A percentile compares a stretch with the other conserved stretches of the same genome.
These are phyloP conservation scores for Rhabditophanes sp. DNA, from an alignment of 2,888 invertebrate genomes.

Conservation along the genomic window DNA sequence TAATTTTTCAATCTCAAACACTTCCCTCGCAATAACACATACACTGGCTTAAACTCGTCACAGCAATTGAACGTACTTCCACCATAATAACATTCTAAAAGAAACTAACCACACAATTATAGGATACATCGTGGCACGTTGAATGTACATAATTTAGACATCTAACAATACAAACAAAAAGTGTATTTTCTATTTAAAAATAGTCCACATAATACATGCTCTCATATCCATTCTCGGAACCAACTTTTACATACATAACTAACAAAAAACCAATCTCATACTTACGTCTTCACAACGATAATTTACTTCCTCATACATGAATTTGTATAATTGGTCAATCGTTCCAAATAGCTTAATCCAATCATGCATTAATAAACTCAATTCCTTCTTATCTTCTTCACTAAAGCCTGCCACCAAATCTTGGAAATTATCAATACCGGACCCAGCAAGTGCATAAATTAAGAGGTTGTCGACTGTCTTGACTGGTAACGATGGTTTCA, in stretches of 20 bases:
- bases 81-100: constrained; percentile 11
- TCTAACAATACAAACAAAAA: too few species aligned
- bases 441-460: constrained; percentile 15
- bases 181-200: too few species aligned
- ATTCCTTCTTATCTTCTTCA: constrained; percentile 8
- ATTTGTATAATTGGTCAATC: constrained; percentile 9
- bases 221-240: too few species aligned
- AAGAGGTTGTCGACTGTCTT: constrained; percentile 8
- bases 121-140: constrained; percentile 4
- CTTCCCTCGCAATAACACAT: constrained; percentile 13
- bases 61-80: constrained; percentile 7
- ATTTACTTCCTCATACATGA: constrained; percentile 14
- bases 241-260: too few species aligned
- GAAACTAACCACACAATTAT: constrained; percentile 7
- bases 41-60: constrained; percentile 10
- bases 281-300: constrained; percentile 14
- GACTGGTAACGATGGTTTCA: too few species aligned
- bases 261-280: too few species aligned
- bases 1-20: constrained; percentile 10
- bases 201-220: too few species aligned
- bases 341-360: constrained; percentile 13
- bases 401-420: constrained; percentile 7
- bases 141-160: too few species aligned
- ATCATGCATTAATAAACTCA: constrained; percentile 10
- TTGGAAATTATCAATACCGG: constrained; percentile 14